A percentile compares a stretch with the other conserved stretches of the same genome.
These are phyloP conservation scores for Drosophila pegasa DNA, from an alignment of 2,888 invertebrate species.

Conservation along the genomic window DNA sequence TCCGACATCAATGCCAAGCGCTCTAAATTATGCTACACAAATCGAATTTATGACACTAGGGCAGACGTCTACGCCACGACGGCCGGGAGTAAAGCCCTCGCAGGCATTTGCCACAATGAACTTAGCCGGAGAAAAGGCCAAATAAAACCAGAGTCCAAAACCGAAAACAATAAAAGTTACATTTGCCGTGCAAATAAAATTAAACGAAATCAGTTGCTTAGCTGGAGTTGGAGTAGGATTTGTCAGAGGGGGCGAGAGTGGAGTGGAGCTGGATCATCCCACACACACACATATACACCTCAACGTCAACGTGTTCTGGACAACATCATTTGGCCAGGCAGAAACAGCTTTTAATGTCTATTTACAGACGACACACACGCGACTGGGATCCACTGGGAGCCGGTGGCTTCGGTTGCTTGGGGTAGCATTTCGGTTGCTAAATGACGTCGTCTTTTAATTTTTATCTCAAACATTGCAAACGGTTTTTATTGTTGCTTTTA, in stretches of 20 bases:
- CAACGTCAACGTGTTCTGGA: slow-evolving; percentile 45
- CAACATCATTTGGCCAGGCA: slow-evolving; percentile 32
- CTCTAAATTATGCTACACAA: slow-evolving; percentile 76
- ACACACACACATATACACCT: slow-evolving; percentile 31
- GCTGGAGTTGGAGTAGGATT: slow-evolving; percentile 12
- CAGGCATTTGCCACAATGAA: slow-evolving; percentile 57
- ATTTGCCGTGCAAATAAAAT: slow-evolving; percentile 78
- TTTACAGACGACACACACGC: slow-evolving; percentile 76
- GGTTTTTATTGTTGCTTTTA: slow-evolving; percentile 78
- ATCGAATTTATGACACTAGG: slow-evolving; percentile 75
- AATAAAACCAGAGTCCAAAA: slow-evolving; percentile 73
- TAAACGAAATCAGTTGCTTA: slow-evolving; percentile 71
- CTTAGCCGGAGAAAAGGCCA: slow-evolving; percentile 48
- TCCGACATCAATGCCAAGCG: slow-evolving; percentile 61
- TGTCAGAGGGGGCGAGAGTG: neutral
- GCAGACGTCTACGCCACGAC: slow-evolving; percentile 12
- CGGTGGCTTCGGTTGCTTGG: slow-evolving; percentile 6
- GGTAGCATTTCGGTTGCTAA: slow-evolving; percentile 62
- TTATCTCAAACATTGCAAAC: slow-evolving; percentile 82
- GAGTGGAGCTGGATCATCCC: neutral
- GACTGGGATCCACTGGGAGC: slow-evolving; percentile 48
- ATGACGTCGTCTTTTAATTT: slow-evolving; percentile 83
- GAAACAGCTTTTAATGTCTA: slow-evolving; percentile 69
- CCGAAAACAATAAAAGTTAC: slow-evolving; percentile 79
- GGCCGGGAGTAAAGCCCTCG: slow-evolving; percentile 15